A percentile compares a stretch with the other conserved stretches of the same genome.
These are phyloP conservation scores for Argynnis bischoffii DNA, from an alignment of 2,888 invertebrate genomes.

Conservation along the genomic window DNA sequence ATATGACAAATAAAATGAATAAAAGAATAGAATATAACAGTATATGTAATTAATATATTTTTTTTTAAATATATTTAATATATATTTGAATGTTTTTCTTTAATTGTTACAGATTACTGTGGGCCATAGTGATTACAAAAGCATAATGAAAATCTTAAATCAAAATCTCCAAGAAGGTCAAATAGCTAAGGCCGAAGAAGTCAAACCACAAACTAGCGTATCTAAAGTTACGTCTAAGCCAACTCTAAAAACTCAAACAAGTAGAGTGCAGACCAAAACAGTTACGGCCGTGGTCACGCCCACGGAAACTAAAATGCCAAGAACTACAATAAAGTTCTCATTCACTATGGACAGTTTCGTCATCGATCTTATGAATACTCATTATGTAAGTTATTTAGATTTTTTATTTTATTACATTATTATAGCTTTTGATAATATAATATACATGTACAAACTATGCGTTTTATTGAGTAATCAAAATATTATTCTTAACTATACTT, in stretches of 20 bases:
- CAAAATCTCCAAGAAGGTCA: conserved; percentile 92
- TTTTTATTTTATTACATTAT: conserved; percentile 1
- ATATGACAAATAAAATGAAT: too few species aligned
- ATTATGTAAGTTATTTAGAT: conserved; percentile 52
- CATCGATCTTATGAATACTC: conserved; percentile 86
- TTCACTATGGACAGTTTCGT: conserved; percentile 93
- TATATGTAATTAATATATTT: neutral
- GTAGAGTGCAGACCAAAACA: conserved; percentile 49
- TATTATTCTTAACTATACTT: conserved; percentile 6
- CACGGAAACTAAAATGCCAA: conserved; percentile 54
- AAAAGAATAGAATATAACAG: too few species aligned
- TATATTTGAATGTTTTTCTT: neutral
- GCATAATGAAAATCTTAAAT: conserved; percentile 91
- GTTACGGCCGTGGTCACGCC: conserved; percentile 43
- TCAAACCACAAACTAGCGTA: conserved; percentile 47
- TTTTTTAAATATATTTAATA: conserved; percentile 18
- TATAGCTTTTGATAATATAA: too few species aligned
- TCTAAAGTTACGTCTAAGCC: conserved; percentile 53
- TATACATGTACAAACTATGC: too few species aligned
- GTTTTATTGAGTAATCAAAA: neutral
- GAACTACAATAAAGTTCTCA: conserved; percentile 87
- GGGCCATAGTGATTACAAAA: conserved; percentile 91
- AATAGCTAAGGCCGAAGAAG: conserved; percentile 50
- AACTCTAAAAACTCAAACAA: conserved; percentile 52
- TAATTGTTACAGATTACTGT: conserved; percentile 80